Conservation (phyloP, 2,113 vertebrate genomes). For the Erythrolamprus reginae region DNA sequence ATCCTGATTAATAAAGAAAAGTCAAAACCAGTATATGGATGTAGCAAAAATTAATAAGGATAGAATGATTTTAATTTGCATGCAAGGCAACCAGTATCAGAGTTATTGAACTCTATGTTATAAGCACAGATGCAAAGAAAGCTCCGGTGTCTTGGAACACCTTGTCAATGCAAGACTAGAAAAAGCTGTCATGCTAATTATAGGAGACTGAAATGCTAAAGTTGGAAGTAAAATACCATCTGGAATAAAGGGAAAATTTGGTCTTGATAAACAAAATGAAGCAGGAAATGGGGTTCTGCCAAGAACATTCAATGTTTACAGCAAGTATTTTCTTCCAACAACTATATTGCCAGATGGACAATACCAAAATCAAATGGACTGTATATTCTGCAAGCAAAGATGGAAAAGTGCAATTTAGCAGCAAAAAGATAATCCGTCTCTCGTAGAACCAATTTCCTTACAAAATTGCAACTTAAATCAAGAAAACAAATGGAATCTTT, state of each 20-base stretch:
- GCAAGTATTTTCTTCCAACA: background rate
- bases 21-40: background rate
- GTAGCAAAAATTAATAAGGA: background rate
- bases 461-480: background rate
- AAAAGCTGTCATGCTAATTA: background rate
- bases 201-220: background rate
- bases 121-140: background rate
- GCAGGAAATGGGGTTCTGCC: background rate
- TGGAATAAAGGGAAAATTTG: background rate
- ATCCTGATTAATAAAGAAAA: background rate
- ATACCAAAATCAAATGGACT: background rate
- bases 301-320: background rate
- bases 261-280: background rate
- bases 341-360: background rate
- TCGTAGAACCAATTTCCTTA: background rate
- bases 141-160: background rate
- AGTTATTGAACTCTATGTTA: background rate
- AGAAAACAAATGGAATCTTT: background rate
- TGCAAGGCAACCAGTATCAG: background rate
- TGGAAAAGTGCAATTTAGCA: background rate
- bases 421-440: background rate
- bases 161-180: background rate
- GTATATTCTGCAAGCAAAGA: background rate
- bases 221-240: background rate
- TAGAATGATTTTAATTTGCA: background rate